These are phyloP conservation scores for Lithophane leautieri DNA, from an alignment of 2,888 invertebrate species.

Conservation along the genomic window DNA sequence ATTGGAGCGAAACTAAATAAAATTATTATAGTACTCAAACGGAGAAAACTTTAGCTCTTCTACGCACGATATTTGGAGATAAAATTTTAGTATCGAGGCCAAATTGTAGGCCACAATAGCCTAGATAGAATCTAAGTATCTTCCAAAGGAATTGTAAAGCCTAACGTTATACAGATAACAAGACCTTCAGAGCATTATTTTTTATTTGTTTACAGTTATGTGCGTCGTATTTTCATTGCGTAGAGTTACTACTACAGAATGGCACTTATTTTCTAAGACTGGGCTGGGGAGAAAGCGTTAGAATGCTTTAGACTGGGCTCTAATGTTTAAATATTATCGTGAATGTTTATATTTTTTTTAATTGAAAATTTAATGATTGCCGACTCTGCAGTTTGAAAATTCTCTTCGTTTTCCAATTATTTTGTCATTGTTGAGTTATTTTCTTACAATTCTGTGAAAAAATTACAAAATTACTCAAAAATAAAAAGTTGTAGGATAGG, in stretches of 20 bases:
- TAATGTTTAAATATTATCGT: too few species aligned
- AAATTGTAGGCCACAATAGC: slow-evolving; percentile 25
- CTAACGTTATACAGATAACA: slow-evolving; percentile 15
- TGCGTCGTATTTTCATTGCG: not conserved
- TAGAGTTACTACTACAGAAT: not conserved
- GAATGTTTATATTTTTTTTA: not conserved
- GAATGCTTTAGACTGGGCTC: not conserved
- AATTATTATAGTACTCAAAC: slow-evolving; percentile 30
- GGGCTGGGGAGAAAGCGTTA: too few species aligned
- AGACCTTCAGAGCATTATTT: slow-evolving; percentile 16
- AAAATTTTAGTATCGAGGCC: slow-evolving; percentile 43
- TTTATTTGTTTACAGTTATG: slow-evolving; percentile 28
- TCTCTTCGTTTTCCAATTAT: too few species aligned
- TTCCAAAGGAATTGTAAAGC: slow-evolving; percentile 27
- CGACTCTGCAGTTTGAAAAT: not conserved
- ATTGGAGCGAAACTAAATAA: slow-evolving; percentile 28
- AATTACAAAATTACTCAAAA: too few species aligned
- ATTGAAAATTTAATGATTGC: not conserved
- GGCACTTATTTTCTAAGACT: not conserved
- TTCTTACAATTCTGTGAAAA: not conserved
- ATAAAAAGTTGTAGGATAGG: not conserved
- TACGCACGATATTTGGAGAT: slow-evolving; percentile 54
- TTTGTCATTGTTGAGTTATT: not conserved
- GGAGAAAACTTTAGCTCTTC: slow-evolving; percentile 27
- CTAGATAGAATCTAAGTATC: slow-evolving; percentile 36